Base-by-base conservation (phyloP, 1,140 invertebrate species). In the Glossosoma conforme region DNA sequence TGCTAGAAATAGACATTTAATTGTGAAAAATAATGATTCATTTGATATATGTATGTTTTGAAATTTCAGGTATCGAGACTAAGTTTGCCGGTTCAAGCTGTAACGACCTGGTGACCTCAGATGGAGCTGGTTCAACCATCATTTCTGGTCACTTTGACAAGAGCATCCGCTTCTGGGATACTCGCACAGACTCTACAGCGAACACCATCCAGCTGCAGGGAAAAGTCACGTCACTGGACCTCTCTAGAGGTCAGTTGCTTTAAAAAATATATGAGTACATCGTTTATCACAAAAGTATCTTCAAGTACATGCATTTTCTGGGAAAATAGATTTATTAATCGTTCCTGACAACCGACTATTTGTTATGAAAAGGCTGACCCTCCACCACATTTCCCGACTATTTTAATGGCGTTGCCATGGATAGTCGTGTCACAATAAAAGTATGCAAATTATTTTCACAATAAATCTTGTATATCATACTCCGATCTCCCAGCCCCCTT, bases 81-180 rank as follows among this genome's bases (percentile, higher is more conserved):
- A 95, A 97, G 73, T 98, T 98, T 68, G 92, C 93, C 47, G 93
- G 93, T 14, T 97, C 93, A 6, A 93, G 87, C 64, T 97, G 95
- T 69, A 94, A 97, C 69, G 96, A 98, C 74, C 73, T 98, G 15
- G 93, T 96, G 21, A 93, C 88, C 42, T 84, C 83, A 15, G 88
- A 94, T 62, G 83, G 86, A 30, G 81, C 89, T 1, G 92, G 90
- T n/a, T 87, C 89, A 10, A 91, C 86, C 17, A 91, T 98, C 53
- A 93, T 98, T 52, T 97, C 93, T 60, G 94, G 93, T 11, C 96
- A 99, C 76, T 97, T 93, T 72, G 96, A 99, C 74, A 97, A 97
- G 70, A 86, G 83, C 60, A 91, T 98, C 61, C 79, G 95, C 28
- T 97, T 98, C 70, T 98, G 95, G 94, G 96, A 99, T 64, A 86